These are phyloP conservation scores for Mobula hypostoma DNA, from an alignment of 2,113 vertebrate genomes.

Conservation along the genomic window DNA sequence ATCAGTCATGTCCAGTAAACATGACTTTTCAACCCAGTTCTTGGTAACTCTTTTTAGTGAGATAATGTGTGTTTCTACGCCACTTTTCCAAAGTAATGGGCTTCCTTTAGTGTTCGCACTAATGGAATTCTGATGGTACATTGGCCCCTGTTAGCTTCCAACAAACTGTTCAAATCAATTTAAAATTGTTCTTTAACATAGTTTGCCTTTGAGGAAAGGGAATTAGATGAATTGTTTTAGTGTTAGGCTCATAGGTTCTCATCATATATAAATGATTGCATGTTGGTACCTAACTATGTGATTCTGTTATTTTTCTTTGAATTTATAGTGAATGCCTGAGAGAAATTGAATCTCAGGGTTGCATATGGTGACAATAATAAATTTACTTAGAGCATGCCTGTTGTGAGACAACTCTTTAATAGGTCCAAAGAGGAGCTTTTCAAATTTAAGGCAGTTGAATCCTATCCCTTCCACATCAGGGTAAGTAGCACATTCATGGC, in stretches of 20 bases:
- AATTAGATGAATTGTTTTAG: neutral
- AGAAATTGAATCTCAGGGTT: no score
- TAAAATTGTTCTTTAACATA: neutral
- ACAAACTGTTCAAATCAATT: neutral
- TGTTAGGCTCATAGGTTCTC: neutral
- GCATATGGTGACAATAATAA: no score
- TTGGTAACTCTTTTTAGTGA: neutral
- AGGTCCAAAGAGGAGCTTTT: no score
- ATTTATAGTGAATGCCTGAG: no score
- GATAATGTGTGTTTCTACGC: slow-evolving; percentile 2
- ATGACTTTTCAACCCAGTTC: neutral
- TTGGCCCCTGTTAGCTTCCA: neutral
- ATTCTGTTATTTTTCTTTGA: no score
- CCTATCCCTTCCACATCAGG: no score
- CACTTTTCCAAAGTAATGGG: slow-evolving; percentile 17
- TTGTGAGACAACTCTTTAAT: no score
- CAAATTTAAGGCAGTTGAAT: no score
- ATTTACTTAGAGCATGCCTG: no score
- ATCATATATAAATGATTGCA: neutral
- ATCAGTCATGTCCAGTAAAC: neutral
- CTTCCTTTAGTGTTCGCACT: neutral
- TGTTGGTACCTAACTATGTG: neutral
- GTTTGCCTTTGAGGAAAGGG: neutral
- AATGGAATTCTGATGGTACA: neutral
- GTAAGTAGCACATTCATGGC: no score